These are phyloP conservation scores for Papilio polyxenes DNA, from an alignment of 1,140 invertebrate species.

Conservation along the genomic window DNA sequence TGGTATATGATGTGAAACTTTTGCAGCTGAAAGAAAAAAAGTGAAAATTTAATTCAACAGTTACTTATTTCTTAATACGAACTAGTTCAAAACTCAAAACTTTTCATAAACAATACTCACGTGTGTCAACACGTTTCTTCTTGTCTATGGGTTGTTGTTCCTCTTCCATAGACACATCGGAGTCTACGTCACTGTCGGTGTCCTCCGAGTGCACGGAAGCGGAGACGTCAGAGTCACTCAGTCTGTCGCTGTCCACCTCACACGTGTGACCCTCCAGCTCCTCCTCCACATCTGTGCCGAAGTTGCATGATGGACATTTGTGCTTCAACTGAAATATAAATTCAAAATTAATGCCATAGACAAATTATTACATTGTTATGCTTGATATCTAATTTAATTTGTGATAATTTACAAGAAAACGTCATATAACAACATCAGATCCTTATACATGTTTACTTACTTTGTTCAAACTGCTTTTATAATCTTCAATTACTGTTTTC, in stretches of 20 bases:
- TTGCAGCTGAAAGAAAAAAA: slow-evolving; percentile 39
- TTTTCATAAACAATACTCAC: slow-evolving; percentile 46
- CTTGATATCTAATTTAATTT: no score
- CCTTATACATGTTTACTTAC: slow-evolving; percentile 32
- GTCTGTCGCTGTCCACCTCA: slow-evolving; percentile 27
- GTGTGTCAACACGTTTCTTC: slow-evolving; percentile 47
- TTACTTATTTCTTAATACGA: not conserved
- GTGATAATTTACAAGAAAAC: no score
- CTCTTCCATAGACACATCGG: slow-evolving; percentile 53
- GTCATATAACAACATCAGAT: not conserved
- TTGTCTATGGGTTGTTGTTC: slow-evolving; percentile 39
- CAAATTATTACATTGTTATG: no score
- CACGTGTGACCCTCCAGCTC: slow-evolving; percentile 51
- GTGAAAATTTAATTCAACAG: not conserved
- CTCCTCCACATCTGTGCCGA: slow-evolving; percentile 47
- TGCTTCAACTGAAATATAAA: slow-evolving; percentile 40
- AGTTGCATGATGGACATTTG: slow-evolving; percentile 50
- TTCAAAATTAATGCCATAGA: slow-evolving; percentile 24
- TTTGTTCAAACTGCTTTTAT: slow-evolving; percentile 44
- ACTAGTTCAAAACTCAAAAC: not conserved
- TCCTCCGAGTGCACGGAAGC: slow-evolving; percentile 47
- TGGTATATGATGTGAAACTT: slow-evolving; percentile 49
- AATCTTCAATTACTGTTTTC: slow-evolving; percentile 59
- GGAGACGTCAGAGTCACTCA: slow-evolving; percentile 54
- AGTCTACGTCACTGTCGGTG: slow-evolving; percentile 51